phyloP scores from a whole-genome alignment of 2,888 invertebrate species.

The Mythimna ferrago region DNA sequence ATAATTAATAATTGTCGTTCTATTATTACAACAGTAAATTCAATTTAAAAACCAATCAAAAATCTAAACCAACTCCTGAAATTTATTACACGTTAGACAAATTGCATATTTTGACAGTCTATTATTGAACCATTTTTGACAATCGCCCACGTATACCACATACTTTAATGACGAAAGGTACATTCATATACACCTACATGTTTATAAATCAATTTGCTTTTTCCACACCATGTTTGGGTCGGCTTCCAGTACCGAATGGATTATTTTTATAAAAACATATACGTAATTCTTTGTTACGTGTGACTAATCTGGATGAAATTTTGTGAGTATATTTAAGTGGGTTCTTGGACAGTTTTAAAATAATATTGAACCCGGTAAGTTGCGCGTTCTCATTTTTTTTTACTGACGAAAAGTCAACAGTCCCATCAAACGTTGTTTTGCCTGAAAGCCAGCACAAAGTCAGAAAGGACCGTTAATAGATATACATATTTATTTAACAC shows the following conservation, averaged over 20 bases:
- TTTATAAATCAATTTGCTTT: neutral
- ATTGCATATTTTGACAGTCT: slow-evolving; percentile 58
- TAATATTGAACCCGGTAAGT: no score
- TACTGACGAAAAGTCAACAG: no score
- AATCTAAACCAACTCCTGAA: slow-evolving; percentile 30
- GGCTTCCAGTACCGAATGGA: neutral
- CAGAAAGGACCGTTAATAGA: no score
- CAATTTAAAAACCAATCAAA: slow-evolving; percentile 58
- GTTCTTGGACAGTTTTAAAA: no score
- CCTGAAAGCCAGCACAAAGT: no score
- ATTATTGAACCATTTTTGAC: slow-evolving; percentile 54
- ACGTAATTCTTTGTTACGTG: no score
- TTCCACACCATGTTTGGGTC: neutral
- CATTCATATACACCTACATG: slow-evolving; percentile 11
- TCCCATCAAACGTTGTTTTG: no score
- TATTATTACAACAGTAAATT: slow-evolving; percentile 44
- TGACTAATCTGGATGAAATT: no score
- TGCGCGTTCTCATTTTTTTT: no score
- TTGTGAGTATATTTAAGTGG: no score
- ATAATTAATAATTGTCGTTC: neutral
- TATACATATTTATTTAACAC: no score
- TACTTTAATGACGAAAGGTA: slow-evolving; percentile 11
- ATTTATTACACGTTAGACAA: slow-evolving; percentile 48
- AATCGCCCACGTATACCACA: slow-evolving; percentile 53
- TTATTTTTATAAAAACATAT: no score